Base-by-base conservation (phyloP, 2,113 vertebrate species). In the Philantomba maxwellii region DNA sequence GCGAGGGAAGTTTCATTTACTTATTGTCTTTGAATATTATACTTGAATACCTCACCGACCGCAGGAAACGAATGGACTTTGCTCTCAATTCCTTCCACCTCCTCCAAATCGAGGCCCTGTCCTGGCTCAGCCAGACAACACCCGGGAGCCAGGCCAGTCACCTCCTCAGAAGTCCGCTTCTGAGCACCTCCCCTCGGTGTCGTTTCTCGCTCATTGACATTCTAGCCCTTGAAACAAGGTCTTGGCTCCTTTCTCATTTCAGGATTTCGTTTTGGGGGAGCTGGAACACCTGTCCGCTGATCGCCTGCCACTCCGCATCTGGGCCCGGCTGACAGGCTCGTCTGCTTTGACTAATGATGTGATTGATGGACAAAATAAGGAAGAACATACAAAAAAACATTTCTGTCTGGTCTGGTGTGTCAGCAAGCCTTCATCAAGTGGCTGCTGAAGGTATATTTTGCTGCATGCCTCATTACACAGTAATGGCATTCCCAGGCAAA, bases 281-380 rank as follows among this genome's bases (percentile, higher is more conserved):
- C 98, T 94, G 97, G 98, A 99, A 99, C 99, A 99, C 99, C 99
- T 99, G 99, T 99, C 99, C 98, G 96, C 98, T 97, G 98, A 98
- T 99, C 98, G 98, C 98, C 99, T 99, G 99, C 99, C 99, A 99
- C 98, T 99, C 98, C 89, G 98, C 99, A 98, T 99, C 99, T 99
- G 98, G 98, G 98, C 98, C 98, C 93, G 98, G 98, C 98, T 99
- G 99, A 99, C 99, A 99, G 98, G 98, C 98, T 98, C 99, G 99
- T 99, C 99, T 99, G 99, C 99, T 99, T 99, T 99, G 99, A 99
- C 99, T 99, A 99, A 99, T 99, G 99, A 99, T 98, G 99, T 99
- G 99, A 99, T 99, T 99, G 99, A 99, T 99, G 99, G 99, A 99
- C 99, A 99, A 99, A 99, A 99, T 99, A 99, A 99, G 99, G 99